These are phyloP conservation scores for Periplaneta americana DNA, from an alignment of 1,140 invertebrate species.

Conservation along the genomic window DNA sequence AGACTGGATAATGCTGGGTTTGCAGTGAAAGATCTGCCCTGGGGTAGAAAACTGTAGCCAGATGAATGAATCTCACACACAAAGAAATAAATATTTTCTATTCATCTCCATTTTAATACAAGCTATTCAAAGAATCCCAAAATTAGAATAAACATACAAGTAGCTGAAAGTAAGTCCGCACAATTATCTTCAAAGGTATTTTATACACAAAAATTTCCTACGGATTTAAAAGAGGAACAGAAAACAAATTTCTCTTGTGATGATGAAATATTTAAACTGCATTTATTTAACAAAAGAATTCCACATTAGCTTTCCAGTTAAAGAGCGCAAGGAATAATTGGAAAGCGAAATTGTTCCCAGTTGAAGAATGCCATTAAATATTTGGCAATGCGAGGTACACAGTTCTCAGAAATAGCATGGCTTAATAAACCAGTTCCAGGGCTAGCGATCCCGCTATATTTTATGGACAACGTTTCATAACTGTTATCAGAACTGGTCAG, in stretches of 20 bases:
- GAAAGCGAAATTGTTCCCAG: background rate
- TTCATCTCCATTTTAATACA: too few relatives aligned
- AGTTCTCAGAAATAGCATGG: background rate
- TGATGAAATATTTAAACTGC: background rate
- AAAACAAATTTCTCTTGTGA: background rate
- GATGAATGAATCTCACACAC: too few relatives aligned
- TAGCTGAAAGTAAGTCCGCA: too few relatives aligned
- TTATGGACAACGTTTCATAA: background rate
- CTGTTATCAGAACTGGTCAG: too few relatives aligned
- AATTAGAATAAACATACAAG: too few relatives aligned
- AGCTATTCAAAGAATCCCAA: too few relatives aligned
- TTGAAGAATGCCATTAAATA: background rate
- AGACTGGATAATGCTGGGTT: too few relatives aligned
- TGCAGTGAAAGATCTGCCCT: too few relatives aligned
- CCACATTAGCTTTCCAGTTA: background rate
- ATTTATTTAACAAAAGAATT: background rate
- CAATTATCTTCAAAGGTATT: too few relatives aligned
- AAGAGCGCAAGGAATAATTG: background rate
- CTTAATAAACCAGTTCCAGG: background rate
- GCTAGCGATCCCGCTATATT: background rate
- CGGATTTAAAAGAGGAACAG: background rate
- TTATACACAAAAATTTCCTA: too few relatives aligned
- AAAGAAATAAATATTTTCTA: too few relatives aligned
- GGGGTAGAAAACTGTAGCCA: too few relatives aligned
- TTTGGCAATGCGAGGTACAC: background rate